phyloP scores from a whole-genome alignment of 2,113 vertebrate genomes.

The Meriones unguiculatus region DNA sequence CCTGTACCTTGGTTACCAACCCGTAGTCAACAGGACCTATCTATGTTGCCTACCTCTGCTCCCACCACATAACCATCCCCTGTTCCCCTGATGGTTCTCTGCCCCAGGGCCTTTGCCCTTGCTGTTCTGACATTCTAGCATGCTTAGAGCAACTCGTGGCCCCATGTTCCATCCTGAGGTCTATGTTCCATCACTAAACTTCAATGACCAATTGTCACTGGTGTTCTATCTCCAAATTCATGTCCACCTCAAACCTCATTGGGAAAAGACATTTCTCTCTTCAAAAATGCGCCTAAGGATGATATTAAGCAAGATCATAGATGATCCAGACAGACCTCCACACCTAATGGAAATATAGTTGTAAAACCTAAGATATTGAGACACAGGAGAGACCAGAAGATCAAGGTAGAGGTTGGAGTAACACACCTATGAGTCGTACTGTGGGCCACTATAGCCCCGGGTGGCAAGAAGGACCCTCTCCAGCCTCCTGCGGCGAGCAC shows the following conservation, averaged over 20 bases:
- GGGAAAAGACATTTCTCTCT: not conserved
- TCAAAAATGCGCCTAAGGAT: not conserved
- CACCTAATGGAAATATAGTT: not conserved
- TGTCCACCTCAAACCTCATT: not conserved
- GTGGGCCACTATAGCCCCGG: not conserved
- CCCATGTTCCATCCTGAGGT: not conserved
- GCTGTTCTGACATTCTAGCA: not conserved
- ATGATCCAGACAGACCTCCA: not conserved
- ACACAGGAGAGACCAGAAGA: not conserved
- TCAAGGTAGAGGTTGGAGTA: not conserved
- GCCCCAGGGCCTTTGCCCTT: not conserved
- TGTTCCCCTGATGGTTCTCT: not conserved
- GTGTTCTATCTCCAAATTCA: not conserved
- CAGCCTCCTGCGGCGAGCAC: too few species aligned
- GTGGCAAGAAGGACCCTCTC: not conserved
- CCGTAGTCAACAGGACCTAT: rapidly evolving
- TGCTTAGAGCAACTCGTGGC: not conserved
- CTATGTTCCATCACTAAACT: not conserved
- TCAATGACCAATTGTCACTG: not conserved
- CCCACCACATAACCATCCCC: too few species aligned
- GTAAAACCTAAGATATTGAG: not conserved
- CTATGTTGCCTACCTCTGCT: too few species aligned
- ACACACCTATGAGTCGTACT: not conserved
- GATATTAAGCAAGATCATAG: not conserved
- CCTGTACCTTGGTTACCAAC: not conserved